Evolutionary conservation across 2,113 vertebrate genomes (phyloP), one percentile per base, ranked within the genome.

Genomic region (Phasianus colchicus): DNA sequence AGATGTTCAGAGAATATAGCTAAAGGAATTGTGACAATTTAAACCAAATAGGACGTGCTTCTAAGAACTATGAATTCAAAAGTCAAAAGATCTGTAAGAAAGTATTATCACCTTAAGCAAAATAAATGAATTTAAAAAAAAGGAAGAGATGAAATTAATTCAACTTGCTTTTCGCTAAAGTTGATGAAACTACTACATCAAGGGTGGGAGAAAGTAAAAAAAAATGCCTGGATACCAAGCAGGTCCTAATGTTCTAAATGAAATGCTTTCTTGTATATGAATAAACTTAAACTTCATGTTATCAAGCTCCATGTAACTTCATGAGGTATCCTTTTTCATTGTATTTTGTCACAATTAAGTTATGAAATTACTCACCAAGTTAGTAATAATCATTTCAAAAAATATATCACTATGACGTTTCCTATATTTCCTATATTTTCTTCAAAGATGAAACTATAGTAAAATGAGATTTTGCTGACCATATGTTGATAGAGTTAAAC

Each of bases 11-110:
- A 80, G 78, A 54, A 92, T 69, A 74, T 15, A 67, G 29, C 64
- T 87, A 70, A 88, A 77, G 65, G 82, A 89, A 74, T 83, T 78
- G 61, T 93, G 88, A 91, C 83, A 72, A 60, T 80, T 95, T 67
- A 27, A 13, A 78, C 30, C n/a, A 42, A 73, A 45, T 55, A 78
- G 65, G 52, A 25, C 30, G 2, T 20, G 8, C 58, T 83, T 73
- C 50, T 42, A 61, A 72, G 65, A 72, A 32, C 15, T 58, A 4
- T 10, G 22, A 10, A 20, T 19, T 77, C 64, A 88, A 83, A 89
- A 71, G 21, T n/a, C 32, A 34, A 17, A 70, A 73, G 54, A 79
- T 65, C 40, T 18, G 27, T 27, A 47, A 67, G 29, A 54, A 42
- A n/a, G n/a, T 50, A 50, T 45, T 10, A 50, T 38, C 34, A 70